Conservation (phyloP, 2,888 invertebrate species). For the Ophonus ardosiacus region DNA sequence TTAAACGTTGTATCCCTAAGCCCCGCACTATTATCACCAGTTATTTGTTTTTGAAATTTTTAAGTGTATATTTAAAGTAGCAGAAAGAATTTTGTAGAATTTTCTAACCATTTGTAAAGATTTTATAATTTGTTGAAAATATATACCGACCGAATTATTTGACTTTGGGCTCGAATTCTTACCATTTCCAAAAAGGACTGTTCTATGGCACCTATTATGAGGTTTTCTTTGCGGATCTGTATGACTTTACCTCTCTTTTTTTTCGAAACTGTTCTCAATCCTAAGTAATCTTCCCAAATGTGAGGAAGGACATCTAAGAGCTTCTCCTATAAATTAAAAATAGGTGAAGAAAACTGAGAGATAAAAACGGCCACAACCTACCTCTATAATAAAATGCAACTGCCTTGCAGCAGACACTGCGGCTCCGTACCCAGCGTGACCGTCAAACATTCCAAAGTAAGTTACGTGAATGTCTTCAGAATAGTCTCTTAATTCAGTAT, state of each 20-base stretch:
- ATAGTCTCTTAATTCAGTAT: conserved; percentile 67
- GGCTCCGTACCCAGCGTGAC: conserved; percentile 90
- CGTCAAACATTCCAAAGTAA: conserved; percentile 91
- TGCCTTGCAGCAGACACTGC: conserved; percentile 87
- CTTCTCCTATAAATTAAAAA: conserved; percentile 76
- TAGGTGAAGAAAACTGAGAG: background rate
- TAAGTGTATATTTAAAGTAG: too few relatives aligned
- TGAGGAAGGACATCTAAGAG: conserved; percentile 80
- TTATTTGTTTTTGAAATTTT: too few relatives aligned
- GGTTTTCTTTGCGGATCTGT: conserved; percentile 78
- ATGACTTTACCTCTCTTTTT: conserved; percentile 63
- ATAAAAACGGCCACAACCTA: conserved; percentile 71
- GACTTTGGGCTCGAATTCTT: too few relatives aligned
- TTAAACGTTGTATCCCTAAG: too few relatives aligned
- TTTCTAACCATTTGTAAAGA: too few relatives aligned
- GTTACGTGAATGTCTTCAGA: conserved; percentile 79
- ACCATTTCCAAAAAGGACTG: conserved; percentile 87
- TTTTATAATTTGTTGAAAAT: too few relatives aligned
- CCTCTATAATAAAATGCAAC: conserved; percentile 87
- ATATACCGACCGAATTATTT: too few relatives aligned
- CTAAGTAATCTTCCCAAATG: conserved; percentile 71
- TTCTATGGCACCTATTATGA: conserved; percentile 89
- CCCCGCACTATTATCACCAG: too few relatives aligned
- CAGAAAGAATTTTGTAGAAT: too few relatives aligned
- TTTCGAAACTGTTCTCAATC: conserved; percentile 65